Percentiles rank a stretch among this genome's conserved stretches.
Evolutionary conservation across 2,888 invertebrate species (phyloP).

Genomic region (Acrobasis repandana): DNA sequence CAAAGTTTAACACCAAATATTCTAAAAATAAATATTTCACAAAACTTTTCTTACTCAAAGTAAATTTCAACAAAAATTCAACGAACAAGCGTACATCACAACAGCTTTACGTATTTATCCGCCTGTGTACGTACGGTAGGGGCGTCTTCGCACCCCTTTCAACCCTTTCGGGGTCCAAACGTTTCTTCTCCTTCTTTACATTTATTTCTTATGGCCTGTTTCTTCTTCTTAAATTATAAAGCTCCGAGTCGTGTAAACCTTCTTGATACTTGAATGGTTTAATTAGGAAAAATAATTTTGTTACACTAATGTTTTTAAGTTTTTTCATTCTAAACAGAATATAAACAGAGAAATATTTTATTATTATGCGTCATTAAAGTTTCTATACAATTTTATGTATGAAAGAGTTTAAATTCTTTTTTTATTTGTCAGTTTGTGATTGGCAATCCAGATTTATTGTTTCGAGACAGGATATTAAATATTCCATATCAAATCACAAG

Average conservation of each 20-base stretch:
- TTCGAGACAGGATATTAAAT: too few relatives aligned
- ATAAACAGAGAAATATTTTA: too few relatives aligned
- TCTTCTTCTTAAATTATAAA: slow-evolving; percentile 84
- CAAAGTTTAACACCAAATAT: not conserved
- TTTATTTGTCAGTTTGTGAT: too few relatives aligned
- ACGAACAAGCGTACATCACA: slow-evolving; percentile 45
- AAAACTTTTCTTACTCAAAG: not conserved
- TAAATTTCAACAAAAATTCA: slow-evolving; percentile 23
- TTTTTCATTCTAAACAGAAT: too few relatives aligned
- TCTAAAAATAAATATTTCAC: not conserved
- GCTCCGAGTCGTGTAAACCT: slow-evolving; percentile 46
- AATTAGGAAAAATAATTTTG: not conserved
- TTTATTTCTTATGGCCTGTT: slow-evolving; percentile 84
- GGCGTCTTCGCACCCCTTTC: slow-evolving; percentile 72
- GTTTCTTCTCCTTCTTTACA: slow-evolving; percentile 82
- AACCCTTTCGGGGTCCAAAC: slow-evolving; percentile 81
- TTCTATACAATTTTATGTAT: too few relatives aligned
- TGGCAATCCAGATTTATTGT: too few relatives aligned
- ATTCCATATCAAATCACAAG: too few relatives aligned
- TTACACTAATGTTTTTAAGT: too few relatives aligned
- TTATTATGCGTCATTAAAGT: too few relatives aligned
- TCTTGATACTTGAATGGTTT: slow-evolving; percentile 59
- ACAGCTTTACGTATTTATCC: slow-evolving; percentile 42
- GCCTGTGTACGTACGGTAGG: slow-evolving; percentile 62
- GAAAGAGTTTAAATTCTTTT: too few relatives aligned